Evolutionary conservation across 2,888 invertebrate genomes (phyloP), one percentile per base, ranked within the genome.

Genomic region (Dione vanillae): DNA sequence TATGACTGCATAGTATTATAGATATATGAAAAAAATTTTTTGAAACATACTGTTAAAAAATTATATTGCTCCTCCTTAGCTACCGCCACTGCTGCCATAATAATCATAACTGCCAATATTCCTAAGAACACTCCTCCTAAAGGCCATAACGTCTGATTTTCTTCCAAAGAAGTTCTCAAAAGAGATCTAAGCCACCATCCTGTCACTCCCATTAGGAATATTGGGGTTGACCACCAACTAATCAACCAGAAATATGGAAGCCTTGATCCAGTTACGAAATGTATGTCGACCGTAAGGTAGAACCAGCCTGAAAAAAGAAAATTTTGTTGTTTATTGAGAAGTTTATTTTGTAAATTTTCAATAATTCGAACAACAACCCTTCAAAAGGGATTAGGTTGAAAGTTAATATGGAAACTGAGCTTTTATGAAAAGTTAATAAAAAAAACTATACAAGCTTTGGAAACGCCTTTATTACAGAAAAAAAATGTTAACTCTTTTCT

Each of bases 11-110:
- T 27, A 27, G n/a, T n/a, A n/a, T n/a, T n/a, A n/a, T n/a, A n/a
- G n/a, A n/a, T n/a, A n/a, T n/a, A n/a, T n/a, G n/a, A n/a, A n/a
- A n/a, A n/a, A n/a, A 8, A 16, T 16, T 41, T 16, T 7, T 49
- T 64, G 7, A 51, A 67, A 83, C 88, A 84, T 59, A 92, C 93
- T 62, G 91, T 81, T 47, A 87, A 74, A 27, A 93, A 85, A 83
- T 93, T 93, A 79, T 86, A 93, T 70, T 93, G 92, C 71, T 93
- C 92, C 70, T 93, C 92, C 67, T 92, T 92, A 0, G 87, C 90
- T 0, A 92, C 92, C 66, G 91, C 90, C 2, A 92, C 80, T 0
- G 84, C 87, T 7, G 92, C 92, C 76, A 90, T 81, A 6, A 92
- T 78, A 5, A 89, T 79, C 83, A 92, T 89, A 0, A 92, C 74